phyloP scores from a whole-genome alignment of 2,797 vertebrate genomes.

The Lepilemur ruficaudatus region DNA sequence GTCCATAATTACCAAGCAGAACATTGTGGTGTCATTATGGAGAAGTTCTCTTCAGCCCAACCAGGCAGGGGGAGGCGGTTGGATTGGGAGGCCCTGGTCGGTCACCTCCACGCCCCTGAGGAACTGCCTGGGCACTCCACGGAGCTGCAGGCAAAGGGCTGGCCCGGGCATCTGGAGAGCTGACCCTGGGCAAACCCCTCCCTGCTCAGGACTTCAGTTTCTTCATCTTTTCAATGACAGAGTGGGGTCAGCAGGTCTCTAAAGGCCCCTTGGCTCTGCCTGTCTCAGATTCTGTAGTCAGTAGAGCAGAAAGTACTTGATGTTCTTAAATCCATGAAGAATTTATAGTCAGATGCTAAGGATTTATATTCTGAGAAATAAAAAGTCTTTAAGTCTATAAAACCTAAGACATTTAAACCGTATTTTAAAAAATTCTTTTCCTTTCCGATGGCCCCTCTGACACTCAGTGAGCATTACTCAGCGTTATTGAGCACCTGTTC shows the following conservation, averaged over 20 bases:
- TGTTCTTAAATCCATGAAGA: conserved; percentile 73
- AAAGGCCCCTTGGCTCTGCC: conserved; percentile 42
- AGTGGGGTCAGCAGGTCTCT: conserved; percentile 36
- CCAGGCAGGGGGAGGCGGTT: neutral
- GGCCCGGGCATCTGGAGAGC: neutral
- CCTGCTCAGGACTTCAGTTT: neutral
- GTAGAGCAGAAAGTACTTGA: conserved; percentile 68
- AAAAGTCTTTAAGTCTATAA: conserved; percentile 66
- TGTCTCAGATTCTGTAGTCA: conserved; percentile 57
- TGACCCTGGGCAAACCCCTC: neutral
- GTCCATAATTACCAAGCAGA: neutral
- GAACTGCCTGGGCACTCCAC: neutral
- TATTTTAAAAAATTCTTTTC: neutral
- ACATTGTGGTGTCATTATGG: neutral
- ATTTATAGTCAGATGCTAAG: conserved; percentile 73
- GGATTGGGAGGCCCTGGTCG: neutral
- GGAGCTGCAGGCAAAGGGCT: neutral
- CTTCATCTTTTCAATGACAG: conserved; percentile 34
- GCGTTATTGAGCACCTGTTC: neutral
- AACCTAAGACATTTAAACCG: conserved; percentile 49
- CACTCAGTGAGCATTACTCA: neutral
- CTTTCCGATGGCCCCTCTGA: conserved; percentile 21
- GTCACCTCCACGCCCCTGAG: neutral
- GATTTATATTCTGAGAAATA: conserved; percentile 67
- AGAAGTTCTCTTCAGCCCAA: neutral